Percentiles rank a stretch among this genome's conserved stretches.
These are phyloP conservation scores for Cylindroiulus punctatus DNA, from an alignment of 2,888 invertebrate genomes.

Conservation along the genomic window DNA sequence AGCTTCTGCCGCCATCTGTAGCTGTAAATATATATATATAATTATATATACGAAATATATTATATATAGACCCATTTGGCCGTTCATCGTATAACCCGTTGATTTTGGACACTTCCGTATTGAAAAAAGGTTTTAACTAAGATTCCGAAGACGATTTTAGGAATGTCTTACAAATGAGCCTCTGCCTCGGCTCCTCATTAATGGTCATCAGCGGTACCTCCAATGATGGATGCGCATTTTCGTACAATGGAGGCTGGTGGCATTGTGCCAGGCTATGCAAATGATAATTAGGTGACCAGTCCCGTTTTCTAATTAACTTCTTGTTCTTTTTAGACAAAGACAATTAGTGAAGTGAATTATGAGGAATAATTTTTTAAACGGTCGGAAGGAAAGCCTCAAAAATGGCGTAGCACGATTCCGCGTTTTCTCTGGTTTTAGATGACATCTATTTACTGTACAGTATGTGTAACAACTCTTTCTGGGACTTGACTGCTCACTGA, in stretches of 20 bases:
- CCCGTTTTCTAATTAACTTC: slow-evolving; percentile 48
- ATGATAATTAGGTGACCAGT: slow-evolving; percentile 49
- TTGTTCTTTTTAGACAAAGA: slow-evolving; percentile 40
- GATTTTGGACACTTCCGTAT: slow-evolving; percentile 24
- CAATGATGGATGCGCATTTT: slow-evolving; percentile 34
- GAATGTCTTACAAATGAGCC: slow-evolving; percentile 37
- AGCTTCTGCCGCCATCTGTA: slow-evolving; percentile 45
- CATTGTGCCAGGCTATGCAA: slow-evolving; percentile 54
- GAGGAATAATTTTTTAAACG: slow-evolving; percentile 45
- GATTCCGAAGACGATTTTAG: slow-evolving; percentile 38
- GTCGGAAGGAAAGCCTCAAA: background rate
- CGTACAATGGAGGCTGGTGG: slow-evolving; percentile 34
- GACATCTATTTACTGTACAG: slow-evolving; percentile 31
- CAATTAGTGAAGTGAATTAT: slow-evolving; percentile 40
- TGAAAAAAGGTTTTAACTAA: slow-evolving; percentile 3
- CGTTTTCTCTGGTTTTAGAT: slow-evolving; percentile 44
- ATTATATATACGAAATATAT: slow-evolving; percentile 40
- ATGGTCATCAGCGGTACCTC: background rate
- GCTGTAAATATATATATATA: slow-evolving; percentile 44
- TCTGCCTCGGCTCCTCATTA: background rate
- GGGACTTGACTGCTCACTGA: background rate
- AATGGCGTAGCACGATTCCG: background rate
- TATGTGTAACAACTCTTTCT: background rate
- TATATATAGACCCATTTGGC: slow-evolving; percentile 44
- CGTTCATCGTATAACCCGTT: slow-evolving; percentile 36